Evolutionary conservation across 2,113 vertebrate genomes (phyloP), one percentile per base, ranked within the genome.

Genomic region (Pao palembangensis): DNA sequence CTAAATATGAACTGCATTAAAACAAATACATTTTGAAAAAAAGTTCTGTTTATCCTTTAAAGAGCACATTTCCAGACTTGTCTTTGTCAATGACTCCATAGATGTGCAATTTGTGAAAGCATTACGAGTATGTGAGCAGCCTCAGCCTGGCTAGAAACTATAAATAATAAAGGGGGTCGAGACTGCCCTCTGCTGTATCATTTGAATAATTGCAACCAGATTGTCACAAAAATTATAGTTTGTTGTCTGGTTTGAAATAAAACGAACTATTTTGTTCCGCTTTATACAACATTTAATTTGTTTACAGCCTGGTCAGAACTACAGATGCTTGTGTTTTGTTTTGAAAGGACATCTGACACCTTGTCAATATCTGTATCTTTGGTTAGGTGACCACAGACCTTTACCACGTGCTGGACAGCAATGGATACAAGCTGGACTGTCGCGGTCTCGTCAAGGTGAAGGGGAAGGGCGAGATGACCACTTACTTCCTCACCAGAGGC

Each of bases 381-480:
- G 76, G 67, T 91, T 71, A 98, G 96, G 96, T 96, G 87, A 98
- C 96, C 64, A 93, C 94, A 2, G 96, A 98, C 85, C 82, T 98
- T 71, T 91, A 98, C 88, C 93, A 95, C 83, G 94, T 98, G 75
- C 88, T 98, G 88, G 91, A 82, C n/a, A 92, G 90, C 88, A 96
- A 93, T 60, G 95, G 95, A 79, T 98, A 98, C 85, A 89, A 90
- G 84, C 88, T 98, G 91, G 94, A 96, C 83, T 94, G 90, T 64
- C 92, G 96, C 61, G 96, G 96, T 23, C 83, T 96, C 49, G 92
- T 98, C 73, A 98, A 98, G 88, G 96, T 98, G 81, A 98, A 98
- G 83, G 96, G 96, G 73, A 98, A 98, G 74, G 96, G 96, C 14
- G 96, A 98, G 84, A 98, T 98, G 95, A 95, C 93, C 85, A 98